Evolutionary conservation across 2,888 invertebrate species (phyloP).

Genomic region (Dynastes tityus): DNA sequence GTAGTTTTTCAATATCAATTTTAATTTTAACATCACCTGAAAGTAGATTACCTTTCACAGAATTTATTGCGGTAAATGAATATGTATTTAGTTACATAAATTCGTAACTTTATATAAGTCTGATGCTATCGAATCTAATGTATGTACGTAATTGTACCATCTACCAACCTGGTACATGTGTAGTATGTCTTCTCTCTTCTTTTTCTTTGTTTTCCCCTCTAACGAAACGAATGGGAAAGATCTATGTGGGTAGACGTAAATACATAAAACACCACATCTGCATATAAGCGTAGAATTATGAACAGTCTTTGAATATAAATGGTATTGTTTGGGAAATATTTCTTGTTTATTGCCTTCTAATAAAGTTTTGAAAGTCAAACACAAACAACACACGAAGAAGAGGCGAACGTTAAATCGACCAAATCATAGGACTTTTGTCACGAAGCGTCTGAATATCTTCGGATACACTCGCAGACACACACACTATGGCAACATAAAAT

Average conservation of each 20-base stretch:
- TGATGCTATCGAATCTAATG: not conserved
- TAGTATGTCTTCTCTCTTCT: not conserved
- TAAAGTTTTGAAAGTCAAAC: constrained; percentile 43
- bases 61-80: too few relatives aligned
- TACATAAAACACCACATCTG: constrained; percentile 40
- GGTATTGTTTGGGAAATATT: constrained; percentile 38
- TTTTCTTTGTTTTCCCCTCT: constrained; percentile 9
- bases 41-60: too few relatives aligned
- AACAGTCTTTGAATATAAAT: constrained; percentile 38
- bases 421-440: constrained; percentile 34
- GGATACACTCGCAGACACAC: not conserved
- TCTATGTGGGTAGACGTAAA: constrained; percentile 30
- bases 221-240: constrained; percentile 25
- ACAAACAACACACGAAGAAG: constrained; percentile 26
- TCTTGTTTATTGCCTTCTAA: constrained; percentile 42
- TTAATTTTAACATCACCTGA: not conserved
- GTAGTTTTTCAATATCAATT: not conserved
- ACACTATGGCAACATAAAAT: constrained; percentile 12
- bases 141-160: constrained; percentile 19
- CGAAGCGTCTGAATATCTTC: constrained; percentile 17
- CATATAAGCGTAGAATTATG: constrained; percentile 44
- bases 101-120: not conserved
- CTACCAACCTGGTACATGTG: not conserved
- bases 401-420: constrained; percentile 40
- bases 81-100: too few relatives aligned